Evolutionary conservation across 2,888 invertebrate species (phyloP), one percentile per base, ranked within the genome.

Genomic region (Ecliptopera silaceata): DNA sequence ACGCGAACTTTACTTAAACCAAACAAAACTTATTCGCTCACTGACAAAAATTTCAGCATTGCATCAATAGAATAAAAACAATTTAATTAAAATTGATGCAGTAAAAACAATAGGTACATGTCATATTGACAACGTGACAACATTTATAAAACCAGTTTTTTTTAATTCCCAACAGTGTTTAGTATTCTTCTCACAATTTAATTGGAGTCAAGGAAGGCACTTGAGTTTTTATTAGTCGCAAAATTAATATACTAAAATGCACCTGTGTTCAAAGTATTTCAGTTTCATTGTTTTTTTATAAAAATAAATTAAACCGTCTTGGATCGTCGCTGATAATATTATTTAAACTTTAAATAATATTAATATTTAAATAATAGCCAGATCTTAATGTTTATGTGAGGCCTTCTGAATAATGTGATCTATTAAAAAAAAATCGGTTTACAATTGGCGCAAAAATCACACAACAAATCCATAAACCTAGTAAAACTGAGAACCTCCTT

Each of bases 81-180:
- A n/a, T n/a, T n/a, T n/a, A n/a, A n/a, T n/a, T n/a, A n/a, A n/a
- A n/a, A n/a, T n/a, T 64, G 50, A 58, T 55, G 49, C 53, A 45
- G 66, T 66, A 81, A 80, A 80, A 78, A 75, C 78, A 51, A 13
- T 46, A 53, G 36, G 64, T 59, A 58, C 61, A 54, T 60, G 56
- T 15, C 13, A 34, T 12, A 13, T 34, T 13, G 34, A 75, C 73
- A 70, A 70, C 68, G 60, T 75, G 76, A 74, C 71, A 71, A 74
- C 52, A 61, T 68, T 66, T 64, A 65, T 45, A 52, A 26, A 69
- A 75, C 74, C 54, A 68, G 74, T 74, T 63, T 41, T 34, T 62
- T 64, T 65, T 61, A 48, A 47, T 47, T n/a, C 1, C 6, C 34
- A 8, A 12, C 34, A 34, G 12, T 34, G 6, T 13, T 34, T 50